Percentiles rank a stretch among this genome's conserved stretches.
These are phyloP conservation scores for Telenomus remus DNA, from an alignment of 1,140 invertebrate genomes.

Conservation along the genomic window DNA sequence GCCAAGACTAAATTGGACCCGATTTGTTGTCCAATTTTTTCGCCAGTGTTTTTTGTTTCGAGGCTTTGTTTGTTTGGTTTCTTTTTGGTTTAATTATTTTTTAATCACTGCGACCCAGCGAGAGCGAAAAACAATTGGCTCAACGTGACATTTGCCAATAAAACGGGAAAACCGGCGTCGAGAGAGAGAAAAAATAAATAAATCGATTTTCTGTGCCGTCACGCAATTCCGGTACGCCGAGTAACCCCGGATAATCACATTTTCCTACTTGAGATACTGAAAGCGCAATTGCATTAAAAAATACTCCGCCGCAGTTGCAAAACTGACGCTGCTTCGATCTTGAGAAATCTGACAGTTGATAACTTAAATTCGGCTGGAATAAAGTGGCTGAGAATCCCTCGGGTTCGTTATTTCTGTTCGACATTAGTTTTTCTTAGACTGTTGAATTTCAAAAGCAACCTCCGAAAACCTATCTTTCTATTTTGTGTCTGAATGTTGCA, in stretches of 20 bases:
- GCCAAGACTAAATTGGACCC: neutral
- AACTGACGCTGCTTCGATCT: constrained; percentile 30
- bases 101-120: neutral
- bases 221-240: constrained; percentile 55
- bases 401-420: no score
- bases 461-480: no score
- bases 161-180: constrained; percentile 20
- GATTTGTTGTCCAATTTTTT: no score
- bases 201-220: constrained; percentile 61
- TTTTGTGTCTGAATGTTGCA: no score
- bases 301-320: constrained; percentile 46
- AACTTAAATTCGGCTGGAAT: no score
- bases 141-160: constrained; percentile 54
- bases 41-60: no score
- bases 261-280: constrained; percentile 51
- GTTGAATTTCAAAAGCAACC: no score
- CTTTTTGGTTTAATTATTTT: no score
- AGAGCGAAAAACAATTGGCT: constrained; percentile 61
- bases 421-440: no score
- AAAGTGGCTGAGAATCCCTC: no score
- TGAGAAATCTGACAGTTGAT: no score
- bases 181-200: constrained; percentile 54
- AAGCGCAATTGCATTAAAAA: constrained; percentile 51
- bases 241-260: constrained; percentile 53
- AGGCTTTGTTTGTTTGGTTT: no score